Percentiles rank a stretch among this genome's conserved stretches.
Conservation (phyloP, 2,888 invertebrate genomes). For the Cactoblastis cactorum region DNA sequence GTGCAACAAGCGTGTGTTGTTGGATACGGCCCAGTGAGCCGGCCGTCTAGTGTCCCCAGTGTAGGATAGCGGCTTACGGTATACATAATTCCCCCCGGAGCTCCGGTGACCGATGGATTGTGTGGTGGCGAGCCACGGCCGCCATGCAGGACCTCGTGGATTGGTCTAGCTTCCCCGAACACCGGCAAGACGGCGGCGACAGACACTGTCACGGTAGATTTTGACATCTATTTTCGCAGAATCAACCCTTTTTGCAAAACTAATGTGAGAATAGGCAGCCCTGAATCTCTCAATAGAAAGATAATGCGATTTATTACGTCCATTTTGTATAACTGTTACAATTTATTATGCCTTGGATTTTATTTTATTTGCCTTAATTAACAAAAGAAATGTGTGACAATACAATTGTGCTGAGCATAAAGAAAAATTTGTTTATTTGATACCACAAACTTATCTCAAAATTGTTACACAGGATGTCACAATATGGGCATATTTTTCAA, state of each 20-base stretch:
- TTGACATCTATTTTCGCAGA: slow-evolving; percentile 47
- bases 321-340: no score
- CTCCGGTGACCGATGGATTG: slow-evolving; percentile 64
- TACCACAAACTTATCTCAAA: no score
- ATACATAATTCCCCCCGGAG: slow-evolving; percentile 41
- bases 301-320: no score
- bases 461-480: no score
- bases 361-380: no score
- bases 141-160: slow-evolving; percentile 63
- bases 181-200: slow-evolving; percentile 70
- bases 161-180: slow-evolving; percentile 54
- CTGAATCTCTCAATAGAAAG: no score
- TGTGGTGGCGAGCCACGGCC: slow-evolving; percentile 50
- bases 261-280: no score
- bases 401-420: no score
- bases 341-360: no score
- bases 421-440: no score
- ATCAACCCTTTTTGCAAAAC: slow-evolving; percentile 30
- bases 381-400: no score
- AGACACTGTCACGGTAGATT: slow-evolving; percentile 56
- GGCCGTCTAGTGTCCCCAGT: slow-evolving; percentile 54
- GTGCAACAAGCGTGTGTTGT: slow-evolving; percentile 69
- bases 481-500: no score
- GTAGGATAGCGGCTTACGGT: slow-evolving; percentile 41
- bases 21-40: slow-evolving; percentile 62